phyloP scores from a whole-genome alignment of 2,797 vertebrate genomes.

The Crypturellus tataupa region DNA sequence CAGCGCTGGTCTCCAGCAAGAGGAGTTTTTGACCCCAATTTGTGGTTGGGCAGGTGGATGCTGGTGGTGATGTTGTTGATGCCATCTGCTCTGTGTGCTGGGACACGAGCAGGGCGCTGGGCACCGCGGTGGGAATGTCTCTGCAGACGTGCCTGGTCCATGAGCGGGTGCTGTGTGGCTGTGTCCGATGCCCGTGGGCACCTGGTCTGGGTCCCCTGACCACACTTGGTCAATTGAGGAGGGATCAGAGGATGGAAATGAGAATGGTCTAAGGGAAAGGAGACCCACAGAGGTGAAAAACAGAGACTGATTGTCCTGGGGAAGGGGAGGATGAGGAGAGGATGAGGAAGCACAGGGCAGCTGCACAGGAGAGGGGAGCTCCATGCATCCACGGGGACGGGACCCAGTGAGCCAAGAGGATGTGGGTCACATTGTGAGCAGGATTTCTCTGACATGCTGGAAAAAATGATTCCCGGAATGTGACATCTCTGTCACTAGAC shows the following conservation, averaged over 20 bases:
- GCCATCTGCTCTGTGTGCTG: neutral
- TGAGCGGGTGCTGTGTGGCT: neutral
- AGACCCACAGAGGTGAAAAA: neutral
- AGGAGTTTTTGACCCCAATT: neutral
- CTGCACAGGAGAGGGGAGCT: neutral
- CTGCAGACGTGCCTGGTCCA: neutral
- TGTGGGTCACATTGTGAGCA: neutral
- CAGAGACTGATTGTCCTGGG: neutral
- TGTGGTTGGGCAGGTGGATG: neutral
- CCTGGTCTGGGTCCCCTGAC: neutral
- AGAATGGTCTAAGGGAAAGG: neutral
- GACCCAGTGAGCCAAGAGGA: fast-evolving
- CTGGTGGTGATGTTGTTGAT: neutral
- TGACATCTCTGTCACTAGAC: neutral
- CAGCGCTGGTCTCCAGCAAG: neutral
- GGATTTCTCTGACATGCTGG: neutral
- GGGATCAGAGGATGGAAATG: neutral
- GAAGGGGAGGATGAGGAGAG: neutral
- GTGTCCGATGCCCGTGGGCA: fast-evolving
- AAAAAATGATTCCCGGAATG: neutral
- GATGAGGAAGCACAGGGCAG: fast-evolving
- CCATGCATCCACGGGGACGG: fast-evolving
- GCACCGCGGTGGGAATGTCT: fast-evolving
- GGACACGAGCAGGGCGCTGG: fast-evolving
- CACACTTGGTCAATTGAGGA: neutral